Evolutionary conservation across 2,888 invertebrate species (phyloP).

Genomic region (Zelleria hepariella): DNA sequence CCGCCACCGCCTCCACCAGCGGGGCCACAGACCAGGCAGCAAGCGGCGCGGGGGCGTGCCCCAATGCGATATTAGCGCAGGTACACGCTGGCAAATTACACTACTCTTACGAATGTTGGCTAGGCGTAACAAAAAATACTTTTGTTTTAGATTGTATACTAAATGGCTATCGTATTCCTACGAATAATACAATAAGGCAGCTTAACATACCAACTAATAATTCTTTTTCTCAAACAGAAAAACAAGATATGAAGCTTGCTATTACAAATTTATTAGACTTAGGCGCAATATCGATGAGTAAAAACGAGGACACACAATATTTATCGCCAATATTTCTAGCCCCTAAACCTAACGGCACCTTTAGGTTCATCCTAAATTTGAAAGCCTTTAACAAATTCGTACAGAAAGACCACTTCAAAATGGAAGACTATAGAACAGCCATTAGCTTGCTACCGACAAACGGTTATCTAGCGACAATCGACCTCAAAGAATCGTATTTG

Average conservation of each 20-base stretch:
- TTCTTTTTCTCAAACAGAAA: too few species aligned
- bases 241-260: too few species aligned
- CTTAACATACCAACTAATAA: too few species aligned
- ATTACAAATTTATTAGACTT: too few species aligned
- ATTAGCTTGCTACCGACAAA: slow-evolving; percentile 8
- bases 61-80: neutral
- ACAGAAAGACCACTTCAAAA: slow-evolving; percentile 13
- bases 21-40: neutral
- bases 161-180: too few species aligned
- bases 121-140: neutral
- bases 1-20: neutral
- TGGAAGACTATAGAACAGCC: slow-evolving; percentile 16
- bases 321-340: too few species aligned
- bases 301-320: too few species aligned
- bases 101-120: slow-evolving; percentile 1
- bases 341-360: slow-evolving; percentile 6
- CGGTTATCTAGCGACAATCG: slow-evolving; percentile 11
- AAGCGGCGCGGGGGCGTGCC: neutral
- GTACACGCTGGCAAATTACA: slow-evolving; percentile 3
- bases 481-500: slow-evolving; percentile 14
- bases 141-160: neutral
- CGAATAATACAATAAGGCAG: too few species aligned
- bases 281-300: too few species aligned
- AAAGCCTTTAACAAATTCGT: slow-evolving; percentile 15
- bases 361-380: slow-evolving; percentile 14